These are phyloP conservation scores for Puntigrus tetrazona DNA, from an alignment of 2,113 vertebrate genomes.

Conservation along the genomic window DNA sequence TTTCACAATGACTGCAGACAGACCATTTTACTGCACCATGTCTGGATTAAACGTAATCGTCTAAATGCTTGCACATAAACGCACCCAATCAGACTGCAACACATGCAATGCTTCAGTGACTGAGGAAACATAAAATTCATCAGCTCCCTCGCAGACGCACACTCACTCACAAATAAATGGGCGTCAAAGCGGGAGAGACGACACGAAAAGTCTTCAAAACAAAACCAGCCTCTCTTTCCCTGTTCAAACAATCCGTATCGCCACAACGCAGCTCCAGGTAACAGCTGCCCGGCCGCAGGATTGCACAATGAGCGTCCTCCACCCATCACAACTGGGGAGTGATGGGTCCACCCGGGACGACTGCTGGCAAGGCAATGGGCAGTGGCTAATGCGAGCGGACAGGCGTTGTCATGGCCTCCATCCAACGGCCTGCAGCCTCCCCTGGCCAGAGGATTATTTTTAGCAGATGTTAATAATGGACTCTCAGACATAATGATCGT, in stretches of 20 bases:
- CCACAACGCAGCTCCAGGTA: not conserved
- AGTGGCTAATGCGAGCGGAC: conserved; percentile 31
- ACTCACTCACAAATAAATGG: not conserved
- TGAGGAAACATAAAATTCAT: conserved; percentile 1
- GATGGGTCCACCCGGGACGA: conserved; percentile 20
- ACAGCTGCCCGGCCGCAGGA: not conserved
- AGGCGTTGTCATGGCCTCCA: conserved; percentile 28
- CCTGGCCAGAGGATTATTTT: conserved; percentile 37
- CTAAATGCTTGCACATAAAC: not conserved
- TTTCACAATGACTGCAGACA: not conserved
- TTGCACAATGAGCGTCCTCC: not conserved
- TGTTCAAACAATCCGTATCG: not conserved
- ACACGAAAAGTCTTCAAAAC: not conserved
- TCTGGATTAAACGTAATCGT: not conserved
- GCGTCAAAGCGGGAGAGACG: not conserved
- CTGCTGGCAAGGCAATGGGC: not conserved
- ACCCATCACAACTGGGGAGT: not conserved
- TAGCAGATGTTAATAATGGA: conserved; percentile 43
- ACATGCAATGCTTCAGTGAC: not conserved
- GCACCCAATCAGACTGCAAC: conserved; percentile 8
- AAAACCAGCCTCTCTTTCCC: not conserved
- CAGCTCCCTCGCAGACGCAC: not conserved
- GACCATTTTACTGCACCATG: not conserved
- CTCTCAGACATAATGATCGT: conserved; percentile 20
- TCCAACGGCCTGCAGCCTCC: not conserved